These are phyloP conservation scores for Ailuropoda melanoleuca DNA, from an alignment of 2,113 vertebrate species.

Conservation along the genomic window DNA sequence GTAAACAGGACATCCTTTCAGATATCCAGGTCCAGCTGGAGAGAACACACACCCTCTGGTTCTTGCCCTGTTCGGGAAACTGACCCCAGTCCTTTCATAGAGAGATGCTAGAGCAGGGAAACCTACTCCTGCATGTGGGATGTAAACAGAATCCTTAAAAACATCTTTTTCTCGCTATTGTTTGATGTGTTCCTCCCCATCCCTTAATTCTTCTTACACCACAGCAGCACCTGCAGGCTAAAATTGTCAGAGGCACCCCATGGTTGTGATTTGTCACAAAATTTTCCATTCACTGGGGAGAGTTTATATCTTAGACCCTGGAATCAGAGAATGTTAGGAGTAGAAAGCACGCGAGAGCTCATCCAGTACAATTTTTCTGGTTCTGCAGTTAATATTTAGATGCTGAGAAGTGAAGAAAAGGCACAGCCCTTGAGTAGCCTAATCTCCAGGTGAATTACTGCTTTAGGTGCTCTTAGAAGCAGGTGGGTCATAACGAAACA, in stretches of 20 bases:
- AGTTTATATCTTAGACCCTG: not conserved
- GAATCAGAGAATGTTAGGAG: not conserved
- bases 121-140: constrained; percentile 76
- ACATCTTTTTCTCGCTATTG: constrained; percentile 81
- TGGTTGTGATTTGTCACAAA: constrained; percentile 62
- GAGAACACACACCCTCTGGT: constrained; percentile 82
- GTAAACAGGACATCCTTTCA: constrained; percentile 89
- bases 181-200: constrained; percentile 77
- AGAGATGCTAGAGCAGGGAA: constrained; percentile 78
- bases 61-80: constrained; percentile 84
- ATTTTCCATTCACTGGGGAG: constrained; percentile 12
- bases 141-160: constrained; percentile 84
- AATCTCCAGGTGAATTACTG: not conserved
- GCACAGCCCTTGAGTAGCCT: not conserved
- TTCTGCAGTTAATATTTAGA: not conserved
- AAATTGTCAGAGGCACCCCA: constrained; percentile 61
- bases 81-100: constrained; percentile 80
- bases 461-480: not conserved
- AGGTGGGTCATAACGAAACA: not conserved
- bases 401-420: not conserved
- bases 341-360: not conserved
- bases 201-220: constrained; percentile 80
- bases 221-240: constrained; percentile 87
- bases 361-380: not conserved
- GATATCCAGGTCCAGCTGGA: constrained; percentile 86